These are phyloP conservation scores for Accipiter virgatus DNA, from an alignment of 2,113 vertebrate genomes.

Conservation along the genomic window DNA sequence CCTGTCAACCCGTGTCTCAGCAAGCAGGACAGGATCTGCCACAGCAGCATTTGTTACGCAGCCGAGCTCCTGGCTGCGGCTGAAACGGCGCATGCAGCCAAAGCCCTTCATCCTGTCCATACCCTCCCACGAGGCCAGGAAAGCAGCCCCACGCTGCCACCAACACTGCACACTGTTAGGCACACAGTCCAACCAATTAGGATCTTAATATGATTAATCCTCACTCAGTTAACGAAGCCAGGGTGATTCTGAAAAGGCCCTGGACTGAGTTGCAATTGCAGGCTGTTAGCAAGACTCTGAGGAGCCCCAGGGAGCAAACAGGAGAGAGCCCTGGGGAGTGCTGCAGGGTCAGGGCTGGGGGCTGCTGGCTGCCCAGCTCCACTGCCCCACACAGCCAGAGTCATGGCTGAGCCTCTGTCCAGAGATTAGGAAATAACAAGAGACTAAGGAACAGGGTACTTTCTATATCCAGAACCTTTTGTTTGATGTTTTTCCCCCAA, in stretches of 20 bases:
- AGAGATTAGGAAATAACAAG: background rate
- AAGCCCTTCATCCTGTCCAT: background rate
- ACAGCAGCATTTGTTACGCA: background rate
- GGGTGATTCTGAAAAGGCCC: background rate
- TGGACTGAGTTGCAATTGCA: rapidly evolving
- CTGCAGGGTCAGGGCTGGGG: background rate
- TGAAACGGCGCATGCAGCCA: rapidly evolving
- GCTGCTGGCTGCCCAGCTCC: background rate
- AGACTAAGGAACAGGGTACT: background rate
- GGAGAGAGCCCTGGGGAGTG: background rate
- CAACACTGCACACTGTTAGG: rapidly evolving
- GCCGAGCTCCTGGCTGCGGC: background rate
- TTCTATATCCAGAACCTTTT: background rate
- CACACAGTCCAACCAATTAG: background rate
- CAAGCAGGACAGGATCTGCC: background rate
- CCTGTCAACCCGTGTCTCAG: background rate
- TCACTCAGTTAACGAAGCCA: background rate
- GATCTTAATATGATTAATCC: background rate
- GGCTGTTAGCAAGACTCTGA: background rate
- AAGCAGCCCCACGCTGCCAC: background rate
- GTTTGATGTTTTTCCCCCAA: background rate
- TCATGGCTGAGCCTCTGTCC: rapidly evolving
- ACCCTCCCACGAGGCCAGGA: rapidly evolving
- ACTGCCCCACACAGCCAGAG: rapidly evolving
- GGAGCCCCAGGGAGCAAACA: background rate